A percentile compares a stretch with the other conserved stretches of the same genome.
Conservation (phyloP, 2,888 invertebrate genomes). For the Artemia sp. region DNA sequence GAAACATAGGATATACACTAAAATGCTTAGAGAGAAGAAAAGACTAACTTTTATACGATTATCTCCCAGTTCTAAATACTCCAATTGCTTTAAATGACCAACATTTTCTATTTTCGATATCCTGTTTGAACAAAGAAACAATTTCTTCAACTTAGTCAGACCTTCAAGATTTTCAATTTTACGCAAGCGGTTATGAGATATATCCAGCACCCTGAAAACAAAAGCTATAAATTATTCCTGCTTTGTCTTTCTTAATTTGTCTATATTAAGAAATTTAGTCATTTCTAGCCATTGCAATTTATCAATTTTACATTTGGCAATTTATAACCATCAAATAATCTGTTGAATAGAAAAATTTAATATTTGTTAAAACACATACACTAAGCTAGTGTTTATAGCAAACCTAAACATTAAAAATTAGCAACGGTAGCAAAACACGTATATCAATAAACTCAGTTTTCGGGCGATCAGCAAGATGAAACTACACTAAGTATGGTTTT, state of each 20-base stretch:
- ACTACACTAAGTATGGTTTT: no score
- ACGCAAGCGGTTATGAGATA: constrained; percentile 85
- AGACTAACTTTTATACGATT: constrained; percentile 63
- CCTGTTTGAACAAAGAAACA: constrained; percentile 79
- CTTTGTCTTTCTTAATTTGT: background rate
- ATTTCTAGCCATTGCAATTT: background rate
- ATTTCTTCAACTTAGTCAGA: constrained; percentile 54
- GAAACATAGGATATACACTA: no score
- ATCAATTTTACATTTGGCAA: background rate
- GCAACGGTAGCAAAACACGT: no score
- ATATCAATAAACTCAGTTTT: no score
- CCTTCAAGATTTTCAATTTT: constrained; percentile 65
- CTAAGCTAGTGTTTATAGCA: background rate
- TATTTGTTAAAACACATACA: constrained; percentile 27
- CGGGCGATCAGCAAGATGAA: no score
- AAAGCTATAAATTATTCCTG: background rate
- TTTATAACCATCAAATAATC: no score
- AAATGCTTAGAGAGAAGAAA: no score
- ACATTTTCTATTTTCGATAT: constrained; percentile 72
- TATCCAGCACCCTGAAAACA: constrained; percentile 56
- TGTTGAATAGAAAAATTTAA: background rate
- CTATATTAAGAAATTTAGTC: background rate
- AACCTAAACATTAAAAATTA: no score
- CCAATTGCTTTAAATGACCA: constrained; percentile 55
- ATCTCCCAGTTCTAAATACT: constrained; percentile 79